Evolutionary conservation across 2,888 invertebrate species (phyloP).

Genomic region (Acronicta leporina): DNA sequence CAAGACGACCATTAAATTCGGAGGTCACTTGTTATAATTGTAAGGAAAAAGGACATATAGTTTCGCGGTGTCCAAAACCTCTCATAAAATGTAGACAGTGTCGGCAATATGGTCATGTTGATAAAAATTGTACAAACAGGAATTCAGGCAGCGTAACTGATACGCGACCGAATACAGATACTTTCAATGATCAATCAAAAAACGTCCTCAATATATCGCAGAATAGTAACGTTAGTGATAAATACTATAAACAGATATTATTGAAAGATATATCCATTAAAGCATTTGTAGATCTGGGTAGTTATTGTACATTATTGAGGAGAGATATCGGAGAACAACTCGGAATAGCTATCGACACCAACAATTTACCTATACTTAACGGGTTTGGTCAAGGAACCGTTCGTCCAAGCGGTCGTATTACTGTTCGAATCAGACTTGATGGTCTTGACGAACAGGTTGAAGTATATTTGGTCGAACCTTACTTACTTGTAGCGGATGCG

Average conservation of each 20-base stretch:
- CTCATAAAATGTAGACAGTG: background rate
- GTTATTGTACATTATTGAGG: background rate
- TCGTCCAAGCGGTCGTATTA: background rate
- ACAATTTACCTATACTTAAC: background rate
- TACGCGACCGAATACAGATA: background rate
- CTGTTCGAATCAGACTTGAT: background rate
- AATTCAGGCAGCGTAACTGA: background rate
- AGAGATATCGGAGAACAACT: background rate
- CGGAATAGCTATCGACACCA: background rate
- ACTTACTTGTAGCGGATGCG: background rate
- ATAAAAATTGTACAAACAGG: background rate
- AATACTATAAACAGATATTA: background rate
- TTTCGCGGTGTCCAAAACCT: background rate
- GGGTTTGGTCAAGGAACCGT: background rate
- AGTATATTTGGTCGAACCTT: background rate
- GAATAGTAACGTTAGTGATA: background rate
- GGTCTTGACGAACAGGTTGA: background rate
- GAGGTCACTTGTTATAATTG: background rate
- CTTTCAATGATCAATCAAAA: background rate
- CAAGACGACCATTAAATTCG: background rate
- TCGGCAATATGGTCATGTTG: background rate
- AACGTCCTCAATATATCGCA: background rate
- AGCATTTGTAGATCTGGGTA: background rate
- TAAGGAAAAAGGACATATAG: constrained; percentile 1
- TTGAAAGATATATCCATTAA: background rate